A percentile compares a stretch with the other conserved stretches of the same genome.
Evolutionary conservation across 2,113 vertebrate species (phyloP).

Genomic region (Dicaeum eximium): DNA sequence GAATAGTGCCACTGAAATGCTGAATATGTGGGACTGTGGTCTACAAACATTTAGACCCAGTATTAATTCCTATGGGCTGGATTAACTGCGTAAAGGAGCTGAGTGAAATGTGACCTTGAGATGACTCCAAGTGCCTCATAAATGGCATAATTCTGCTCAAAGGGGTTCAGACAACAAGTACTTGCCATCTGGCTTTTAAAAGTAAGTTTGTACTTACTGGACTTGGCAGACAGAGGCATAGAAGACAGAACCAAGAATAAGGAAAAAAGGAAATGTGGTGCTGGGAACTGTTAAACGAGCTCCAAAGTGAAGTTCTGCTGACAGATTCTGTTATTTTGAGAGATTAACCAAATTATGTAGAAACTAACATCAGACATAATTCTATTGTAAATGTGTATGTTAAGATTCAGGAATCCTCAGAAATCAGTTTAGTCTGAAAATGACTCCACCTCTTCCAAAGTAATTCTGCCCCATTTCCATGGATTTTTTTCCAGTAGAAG

Average conservation of each 20-base stretch:
- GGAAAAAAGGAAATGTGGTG: not conserved
- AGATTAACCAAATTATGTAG: not conserved
- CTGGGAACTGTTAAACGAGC: not conserved
- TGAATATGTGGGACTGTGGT: not conserved
- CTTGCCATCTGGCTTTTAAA: not conserved
- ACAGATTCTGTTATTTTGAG: not conserved
- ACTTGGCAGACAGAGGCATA: not conserved
- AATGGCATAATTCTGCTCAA: not conserved
- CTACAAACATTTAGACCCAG: not conserved
- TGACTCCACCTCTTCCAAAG: not conserved
- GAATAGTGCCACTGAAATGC: not conserved
- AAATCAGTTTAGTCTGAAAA: not conserved
- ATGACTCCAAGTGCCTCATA: not conserved
- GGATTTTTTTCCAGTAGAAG: not conserved
- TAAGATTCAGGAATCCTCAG: not conserved
- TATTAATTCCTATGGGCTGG: rapidly evolving
- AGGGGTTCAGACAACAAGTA: not conserved
- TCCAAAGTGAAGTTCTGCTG: not conserved
- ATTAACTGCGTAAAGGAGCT: not conserved
- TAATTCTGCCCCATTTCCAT: not conserved
- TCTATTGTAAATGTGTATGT: not conserved
- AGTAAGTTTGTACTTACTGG: not conserved
- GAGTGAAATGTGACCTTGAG: not conserved
- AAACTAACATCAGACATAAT: not conserved
- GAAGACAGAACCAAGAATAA: not conserved